Evolutionary conservation across 1,140 invertebrate species (phyloP), one percentile per base, ranked within the genome.

Genomic region (Ericerus pela): DNA sequence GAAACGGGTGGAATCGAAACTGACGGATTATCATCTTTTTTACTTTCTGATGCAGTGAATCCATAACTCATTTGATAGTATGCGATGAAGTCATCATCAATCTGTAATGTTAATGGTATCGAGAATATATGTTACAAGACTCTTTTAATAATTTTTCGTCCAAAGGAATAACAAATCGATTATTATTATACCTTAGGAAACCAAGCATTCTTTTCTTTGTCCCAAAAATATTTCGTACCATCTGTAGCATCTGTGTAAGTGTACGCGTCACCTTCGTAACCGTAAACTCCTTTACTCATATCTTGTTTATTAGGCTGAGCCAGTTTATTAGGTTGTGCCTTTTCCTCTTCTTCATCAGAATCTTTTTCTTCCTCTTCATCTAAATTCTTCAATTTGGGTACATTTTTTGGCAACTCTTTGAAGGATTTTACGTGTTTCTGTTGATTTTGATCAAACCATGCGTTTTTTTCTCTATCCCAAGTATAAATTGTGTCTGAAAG

Each of bases 51-150:
- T 29, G 43, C 30, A 30, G 36, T 72, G 69, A 88, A 88, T 5
- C 92, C 93, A 74, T 98, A 98, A 67, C 77, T 91, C 78, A 96
- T 84, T 72, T 97, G 92, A 74, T 98, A 98, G 53, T 76, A 76
- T 1, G 93, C 95, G 69, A 99, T 80, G 66, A 98, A 98, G 62
- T 97, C 90, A 65, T 96, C 90, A 75, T 96, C 89, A 56, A 98
- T 79, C 77, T 84, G 65, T 11, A 53, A 53, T 53, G 30, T 6
- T 26, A 29, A 29, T 12, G 14, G 16, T 10, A 16, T 12, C n/a
- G 20, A 5, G 20, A 2, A 38, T 20, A 38, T 16, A 38, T 2
- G 20, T 38, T 16, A 16, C 20, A 16, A 20, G n/a, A 38, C 37
- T 33, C n/a, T 33, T 33, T 33, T 33, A 51, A 16, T 36, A 12